Evolutionary conservation across 1,140 invertebrate genomes (phyloP).

Genomic region (Maconellicoccus hirsutus): DNA sequence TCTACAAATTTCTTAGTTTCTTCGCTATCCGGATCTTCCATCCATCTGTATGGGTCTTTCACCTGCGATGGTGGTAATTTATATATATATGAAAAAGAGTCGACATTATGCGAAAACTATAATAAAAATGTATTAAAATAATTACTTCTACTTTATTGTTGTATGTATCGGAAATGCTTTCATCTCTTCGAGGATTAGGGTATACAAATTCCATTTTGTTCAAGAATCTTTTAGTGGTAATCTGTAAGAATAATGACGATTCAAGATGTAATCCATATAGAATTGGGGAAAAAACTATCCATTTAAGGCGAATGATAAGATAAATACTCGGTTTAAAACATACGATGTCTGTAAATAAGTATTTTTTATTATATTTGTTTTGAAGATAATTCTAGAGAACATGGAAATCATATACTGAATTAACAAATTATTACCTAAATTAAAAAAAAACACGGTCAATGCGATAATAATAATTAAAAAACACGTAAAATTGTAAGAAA

Average conservation of each 20-base stretch:
- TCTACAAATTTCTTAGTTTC: conserved; percentile 89
- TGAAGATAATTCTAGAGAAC: neutral
- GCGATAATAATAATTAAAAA: no score
- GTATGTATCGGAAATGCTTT: neutral
- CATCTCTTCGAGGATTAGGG: neutral
- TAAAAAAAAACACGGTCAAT: no score
- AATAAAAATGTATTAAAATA: neutral
- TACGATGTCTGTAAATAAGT: neutral
- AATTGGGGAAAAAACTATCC: no score
- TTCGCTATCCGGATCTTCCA: conserved; percentile 87
- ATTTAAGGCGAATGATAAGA: neutral
- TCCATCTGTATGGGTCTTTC: conserved; percentile 86
- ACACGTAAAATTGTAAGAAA: no score
- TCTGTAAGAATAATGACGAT: no score
- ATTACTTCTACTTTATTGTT: neutral
- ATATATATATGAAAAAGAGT: no score
- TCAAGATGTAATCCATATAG: no score
- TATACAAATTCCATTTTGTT: neutral
- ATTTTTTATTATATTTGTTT: neutral
- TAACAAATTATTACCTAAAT: no score
- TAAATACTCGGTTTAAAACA: neutral
- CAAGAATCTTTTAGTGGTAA: neutral
- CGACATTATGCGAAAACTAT: no score
- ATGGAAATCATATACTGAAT: neutral
- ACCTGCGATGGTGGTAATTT: conserved; percentile 60